phyloP scores from a whole-genome alignment of 2,888 invertebrate species.

The Drosophila infuscata region DNA sequence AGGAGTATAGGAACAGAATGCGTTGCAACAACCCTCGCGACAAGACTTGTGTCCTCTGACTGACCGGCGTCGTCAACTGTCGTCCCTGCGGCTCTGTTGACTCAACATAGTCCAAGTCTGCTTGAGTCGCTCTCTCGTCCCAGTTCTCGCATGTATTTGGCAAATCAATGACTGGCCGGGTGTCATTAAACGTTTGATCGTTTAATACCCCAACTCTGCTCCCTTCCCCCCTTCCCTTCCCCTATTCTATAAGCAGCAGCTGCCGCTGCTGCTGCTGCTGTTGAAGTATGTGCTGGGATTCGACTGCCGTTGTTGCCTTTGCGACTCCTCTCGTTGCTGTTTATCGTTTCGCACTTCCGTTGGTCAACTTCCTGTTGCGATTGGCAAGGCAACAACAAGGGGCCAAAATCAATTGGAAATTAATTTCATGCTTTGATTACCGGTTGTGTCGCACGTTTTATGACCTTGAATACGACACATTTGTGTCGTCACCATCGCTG shows the following conservation, averaged over 20 bases:
- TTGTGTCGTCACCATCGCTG: constrained; percentile 67
- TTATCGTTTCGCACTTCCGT: constrained; percentile 80
- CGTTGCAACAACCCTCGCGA: constrained; percentile 36
- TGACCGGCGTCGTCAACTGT: constrained; percentile 62
- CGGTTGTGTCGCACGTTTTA: constrained; percentile 81
- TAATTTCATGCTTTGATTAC: constrained; percentile 81
- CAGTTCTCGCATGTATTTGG: constrained; percentile 69
- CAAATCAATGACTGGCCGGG: constrained; percentile 79
- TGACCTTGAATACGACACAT: constrained; percentile 81
- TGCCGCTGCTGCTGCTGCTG: constrained; percentile 28
- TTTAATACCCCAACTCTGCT: constrained; percentile 61
- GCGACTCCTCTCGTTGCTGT: constrained; percentile 60
- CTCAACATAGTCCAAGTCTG: constrained; percentile 54
- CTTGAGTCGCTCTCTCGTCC: constrained; percentile 13
- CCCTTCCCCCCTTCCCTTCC: background rate
- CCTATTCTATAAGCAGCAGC: constrained; percentile 32
- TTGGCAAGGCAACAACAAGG: constrained; percentile 60
- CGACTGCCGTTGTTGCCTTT: constrained; percentile 21
- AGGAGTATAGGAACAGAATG: background rate
- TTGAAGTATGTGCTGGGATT: constrained; percentile 58
- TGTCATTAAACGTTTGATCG: constrained; percentile 80
- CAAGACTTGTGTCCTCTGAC: constrained; percentile 49
- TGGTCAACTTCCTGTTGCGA: constrained; percentile 80
- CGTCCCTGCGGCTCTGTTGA: constrained; percentile 73
- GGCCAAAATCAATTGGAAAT: constrained; percentile 80